phyloP scores from a whole-genome alignment of 37 sponge, comb jelly and placozoan species.

The Cliona cf. orientalis region DNA sequence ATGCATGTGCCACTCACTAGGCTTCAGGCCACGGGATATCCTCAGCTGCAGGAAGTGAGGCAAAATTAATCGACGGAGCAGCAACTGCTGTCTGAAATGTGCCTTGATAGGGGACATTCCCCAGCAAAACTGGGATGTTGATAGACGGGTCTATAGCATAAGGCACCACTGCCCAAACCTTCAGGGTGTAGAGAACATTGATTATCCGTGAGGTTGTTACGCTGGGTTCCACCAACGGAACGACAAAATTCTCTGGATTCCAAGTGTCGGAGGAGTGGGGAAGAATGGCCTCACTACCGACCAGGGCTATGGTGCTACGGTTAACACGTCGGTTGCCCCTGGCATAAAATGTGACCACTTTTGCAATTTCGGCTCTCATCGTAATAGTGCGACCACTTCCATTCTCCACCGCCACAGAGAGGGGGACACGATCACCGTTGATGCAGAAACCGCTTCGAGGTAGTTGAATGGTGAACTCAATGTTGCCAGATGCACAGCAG shows the following conservation, averaged over 20 bases:
- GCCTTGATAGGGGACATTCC: constrained; percentile 8
- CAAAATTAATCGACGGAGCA: background rate
- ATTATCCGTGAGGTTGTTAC: constrained; percentile 28
- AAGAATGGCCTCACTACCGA: constrained; percentile 9
- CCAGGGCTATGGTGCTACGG: background rate
- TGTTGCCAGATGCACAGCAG: constrained; percentile 77
- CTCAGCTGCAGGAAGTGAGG: no score
- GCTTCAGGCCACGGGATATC: no score
- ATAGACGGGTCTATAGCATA: constrained; percentile 24
- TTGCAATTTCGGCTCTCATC: constrained; percentile 27
- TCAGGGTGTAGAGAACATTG: constrained; percentile 21
- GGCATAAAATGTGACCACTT: constrained; percentile 40
- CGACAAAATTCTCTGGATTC: constrained; percentile 7
- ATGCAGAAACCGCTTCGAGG: constrained; percentile 69
- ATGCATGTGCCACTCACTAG: no score
- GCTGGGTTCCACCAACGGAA: constrained; percentile 35
- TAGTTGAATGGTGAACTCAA: constrained; percentile 36
- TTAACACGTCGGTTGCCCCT: constrained; percentile 1
- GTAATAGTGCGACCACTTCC: constrained; percentile 34
- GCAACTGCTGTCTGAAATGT: background rate
- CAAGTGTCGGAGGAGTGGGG: background rate
- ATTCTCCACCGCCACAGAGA: constrained; percentile 50
- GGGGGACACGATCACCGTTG: constrained; percentile 40
- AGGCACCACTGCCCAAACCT: constrained; percentile 28
- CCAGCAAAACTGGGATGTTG: constrained; percentile 46